Evolutionary conservation across 2,888 invertebrate species (phyloP).

Genomic region (Dynastes tityus): DNA sequence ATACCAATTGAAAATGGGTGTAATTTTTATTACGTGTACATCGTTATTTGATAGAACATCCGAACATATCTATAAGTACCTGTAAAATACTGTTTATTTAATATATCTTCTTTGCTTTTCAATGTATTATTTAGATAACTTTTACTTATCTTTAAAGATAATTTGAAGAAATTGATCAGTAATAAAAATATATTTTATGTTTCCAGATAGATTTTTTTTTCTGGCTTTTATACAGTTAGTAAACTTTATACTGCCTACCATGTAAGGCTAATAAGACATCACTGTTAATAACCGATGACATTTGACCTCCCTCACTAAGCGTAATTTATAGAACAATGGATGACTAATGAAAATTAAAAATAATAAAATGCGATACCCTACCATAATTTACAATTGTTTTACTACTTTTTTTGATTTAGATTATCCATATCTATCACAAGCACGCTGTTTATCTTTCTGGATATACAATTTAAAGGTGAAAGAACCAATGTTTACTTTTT

Average conservation of each 20-base stretch:
- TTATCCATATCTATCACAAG: no score
- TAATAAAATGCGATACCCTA: constrained; percentile 43
- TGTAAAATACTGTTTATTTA: not conserved
- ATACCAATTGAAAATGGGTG: not conserved
- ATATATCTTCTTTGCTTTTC: not conserved
- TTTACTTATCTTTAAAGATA: not conserved
- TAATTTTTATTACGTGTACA: not conserved
- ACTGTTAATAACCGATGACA: constrained; percentile 44
- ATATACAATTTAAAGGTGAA: constrained; percentile 11
- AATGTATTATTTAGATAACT: not conserved
- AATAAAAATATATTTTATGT: not conserved
- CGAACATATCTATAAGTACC: not conserved
- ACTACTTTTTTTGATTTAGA: not conserved
- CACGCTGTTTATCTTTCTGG: not conserved
- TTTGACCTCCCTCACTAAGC: constrained; percentile 36
- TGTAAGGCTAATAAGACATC: constrained; percentile 28
- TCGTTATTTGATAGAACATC: not conserved
- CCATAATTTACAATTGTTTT: constrained; percentile 37
- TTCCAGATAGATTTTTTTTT: not conserved
- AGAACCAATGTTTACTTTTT: constrained; percentile 24
- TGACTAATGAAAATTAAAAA: constrained; percentile 51
- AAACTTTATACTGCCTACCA: not conserved
- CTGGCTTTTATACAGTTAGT: not conserved
- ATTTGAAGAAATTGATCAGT: not conserved
- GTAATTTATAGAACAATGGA: constrained; percentile 52